Percentiles rank a stretch among this genome's conserved stretches.
Evolutionary conservation across 2,797 vertebrate genomes (phyloP).

Genomic region (Argyrosomus regius): DNA sequence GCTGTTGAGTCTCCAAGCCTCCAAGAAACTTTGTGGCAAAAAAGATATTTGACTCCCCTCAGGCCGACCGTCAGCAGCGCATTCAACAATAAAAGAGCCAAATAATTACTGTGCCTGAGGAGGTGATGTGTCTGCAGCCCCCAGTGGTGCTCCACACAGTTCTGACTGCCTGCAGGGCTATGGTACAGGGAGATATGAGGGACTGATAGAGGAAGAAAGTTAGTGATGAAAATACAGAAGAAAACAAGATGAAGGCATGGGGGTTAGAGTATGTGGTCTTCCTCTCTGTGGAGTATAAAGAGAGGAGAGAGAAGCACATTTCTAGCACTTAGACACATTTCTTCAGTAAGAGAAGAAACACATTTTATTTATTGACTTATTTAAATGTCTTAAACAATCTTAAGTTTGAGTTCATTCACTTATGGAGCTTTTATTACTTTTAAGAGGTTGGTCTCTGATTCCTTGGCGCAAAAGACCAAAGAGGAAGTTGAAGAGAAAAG

Average conservation of each 20-base stretch:
- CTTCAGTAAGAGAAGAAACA: background rate
- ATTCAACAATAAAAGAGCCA: conserved; percentile 80
- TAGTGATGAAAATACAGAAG: conserved; percentile 34
- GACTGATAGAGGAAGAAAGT: conserved; percentile 43
- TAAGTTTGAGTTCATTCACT: background rate
- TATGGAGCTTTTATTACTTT: background rate
- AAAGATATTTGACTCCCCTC: conserved; percentile 69
- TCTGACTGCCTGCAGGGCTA: conserved; percentile 63
- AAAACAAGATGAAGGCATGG: conserved; percentile 31
- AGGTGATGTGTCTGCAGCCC: conserved; percentile 73
- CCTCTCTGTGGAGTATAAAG: background rate
- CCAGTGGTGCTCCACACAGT: conserved; percentile 58
- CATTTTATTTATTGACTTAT: background rate
- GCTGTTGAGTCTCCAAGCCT: conserved; percentile 60
- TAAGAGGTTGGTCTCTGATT: no score
- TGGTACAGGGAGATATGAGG: conserved; percentile 62
- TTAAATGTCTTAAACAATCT: background rate
- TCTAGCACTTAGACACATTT: background rate
- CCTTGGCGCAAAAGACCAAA: no score
- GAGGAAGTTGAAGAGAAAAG: no score
- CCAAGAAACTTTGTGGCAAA: conserved; percentile 69
- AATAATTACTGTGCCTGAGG: conserved; percentile 83
- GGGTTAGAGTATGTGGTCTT: background rate
- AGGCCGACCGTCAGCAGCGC: conserved; percentile 62
- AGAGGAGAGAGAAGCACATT: conserved; percentile 15